These are phyloP conservation scores for Taenaris catops DNA, from an alignment of 2,888 invertebrate genomes.

Conservation along the genomic window DNA sequence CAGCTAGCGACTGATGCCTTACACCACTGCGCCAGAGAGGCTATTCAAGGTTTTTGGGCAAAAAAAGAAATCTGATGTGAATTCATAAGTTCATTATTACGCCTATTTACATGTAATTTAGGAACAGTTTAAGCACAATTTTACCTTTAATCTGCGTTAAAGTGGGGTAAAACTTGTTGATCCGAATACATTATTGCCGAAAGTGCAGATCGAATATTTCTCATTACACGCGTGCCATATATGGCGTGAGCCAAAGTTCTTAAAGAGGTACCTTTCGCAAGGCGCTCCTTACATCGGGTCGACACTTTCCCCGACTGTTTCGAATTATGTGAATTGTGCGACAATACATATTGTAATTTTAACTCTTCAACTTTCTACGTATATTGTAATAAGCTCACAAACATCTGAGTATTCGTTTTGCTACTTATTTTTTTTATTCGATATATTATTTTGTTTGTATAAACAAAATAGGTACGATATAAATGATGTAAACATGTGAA, in stretches of 20 bases:
- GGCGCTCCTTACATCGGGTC: slow-evolving; percentile 52
- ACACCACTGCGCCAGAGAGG: too few relatives aligned
- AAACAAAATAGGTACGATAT: too few relatives aligned
- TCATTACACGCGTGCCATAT: slow-evolving; percentile 22
- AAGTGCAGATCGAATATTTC: slow-evolving; percentile 19
- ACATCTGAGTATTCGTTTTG: too few relatives aligned
- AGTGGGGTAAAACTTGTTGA: slow-evolving; percentile 14
- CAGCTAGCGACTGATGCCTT: too few relatives aligned
- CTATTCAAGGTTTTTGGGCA: too few relatives aligned
- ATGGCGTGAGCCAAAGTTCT: slow-evolving; percentile 25
- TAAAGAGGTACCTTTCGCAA: slow-evolving; percentile 54
- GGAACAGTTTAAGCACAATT: not conserved
- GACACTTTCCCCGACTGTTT: slow-evolving; percentile 59
- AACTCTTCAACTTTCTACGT: slow-evolving; percentile 22
- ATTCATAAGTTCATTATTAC: too few relatives aligned
- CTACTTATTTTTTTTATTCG: too few relatives aligned
- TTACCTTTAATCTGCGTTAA: not conserved
- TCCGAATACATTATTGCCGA: slow-evolving; percentile 20
- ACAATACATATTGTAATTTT: slow-evolving; percentile 27
- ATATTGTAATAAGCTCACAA: too few relatives aligned
- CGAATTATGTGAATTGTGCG: slow-evolving; percentile 47
- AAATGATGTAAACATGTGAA: too few relatives aligned
- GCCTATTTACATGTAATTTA: not conserved
- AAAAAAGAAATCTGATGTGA: too few relatives aligned
- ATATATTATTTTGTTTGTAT: too few relatives aligned